These are phyloP conservation scores for Acanthis flammea DNA, from an alignment of 2,797 vertebrate genomes.

Conservation along the genomic window DNA sequence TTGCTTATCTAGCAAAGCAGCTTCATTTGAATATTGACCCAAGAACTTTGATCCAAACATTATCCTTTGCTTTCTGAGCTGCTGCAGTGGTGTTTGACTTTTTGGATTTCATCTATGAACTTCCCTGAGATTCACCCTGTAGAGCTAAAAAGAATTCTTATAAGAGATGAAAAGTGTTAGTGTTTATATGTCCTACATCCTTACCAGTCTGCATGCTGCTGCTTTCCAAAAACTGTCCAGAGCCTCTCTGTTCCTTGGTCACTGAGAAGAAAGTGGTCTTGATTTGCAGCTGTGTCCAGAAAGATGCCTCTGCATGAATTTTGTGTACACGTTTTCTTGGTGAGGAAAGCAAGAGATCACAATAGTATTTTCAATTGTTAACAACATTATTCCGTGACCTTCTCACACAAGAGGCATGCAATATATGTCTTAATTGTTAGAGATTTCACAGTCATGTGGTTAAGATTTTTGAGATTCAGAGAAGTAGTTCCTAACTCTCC, in stretches of 20 bases:
- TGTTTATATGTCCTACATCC: not conserved
- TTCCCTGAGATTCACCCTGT: not conserved
- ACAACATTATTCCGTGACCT: not conserved
- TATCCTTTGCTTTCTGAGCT: not conserved
- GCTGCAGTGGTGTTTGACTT: not conserved
- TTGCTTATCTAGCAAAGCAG: not conserved
- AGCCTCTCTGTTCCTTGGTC: not conserved
- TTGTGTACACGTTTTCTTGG: not conserved
- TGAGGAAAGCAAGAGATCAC: not conserved
- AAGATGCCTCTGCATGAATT: not conserved
- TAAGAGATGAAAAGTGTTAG: not conserved
- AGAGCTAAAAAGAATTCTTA: not conserved
- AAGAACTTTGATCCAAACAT: not conserved
- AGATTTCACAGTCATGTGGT: not conserved
- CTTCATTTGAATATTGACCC: not conserved
- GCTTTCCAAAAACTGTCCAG: not conserved
- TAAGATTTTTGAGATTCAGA: not conserved
- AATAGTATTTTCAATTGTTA: not conserved
- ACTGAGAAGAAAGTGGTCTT: not conserved
- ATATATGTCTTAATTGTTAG: not conserved
- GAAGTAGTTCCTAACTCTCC: not conserved
- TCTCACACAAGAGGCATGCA: not conserved
- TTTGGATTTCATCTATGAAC: not conserved
- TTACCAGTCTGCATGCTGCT: not conserved
- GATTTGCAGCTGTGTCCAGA: not conserved